These are phyloP conservation scores for Pristionchus maxplancki DNA, from an alignment of 2,888 invertebrate species.

Conservation along the genomic window DNA sequence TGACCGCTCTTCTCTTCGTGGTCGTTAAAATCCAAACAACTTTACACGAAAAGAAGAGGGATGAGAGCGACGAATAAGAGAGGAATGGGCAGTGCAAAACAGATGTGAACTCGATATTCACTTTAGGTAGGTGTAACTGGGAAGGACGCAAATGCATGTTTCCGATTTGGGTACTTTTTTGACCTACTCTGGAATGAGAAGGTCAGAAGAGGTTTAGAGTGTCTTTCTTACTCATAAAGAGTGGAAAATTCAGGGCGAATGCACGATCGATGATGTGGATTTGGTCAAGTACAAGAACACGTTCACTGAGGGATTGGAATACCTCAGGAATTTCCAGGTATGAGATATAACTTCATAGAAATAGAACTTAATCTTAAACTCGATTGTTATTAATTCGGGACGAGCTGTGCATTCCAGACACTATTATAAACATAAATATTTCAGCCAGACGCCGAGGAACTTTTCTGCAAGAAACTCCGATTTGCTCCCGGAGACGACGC, in stretches of 20 bases:
- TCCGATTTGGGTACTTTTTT: too few species aligned
- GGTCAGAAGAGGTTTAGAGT: background rate
- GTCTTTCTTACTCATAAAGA: conserved; percentile 9
- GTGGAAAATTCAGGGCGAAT: conserved; percentile 63
- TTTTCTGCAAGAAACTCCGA: conserved; percentile 76
- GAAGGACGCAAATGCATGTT: too few species aligned
- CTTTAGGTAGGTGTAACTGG: too few species aligned
- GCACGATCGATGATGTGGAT: conserved; percentile 87
- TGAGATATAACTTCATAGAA: too few species aligned
- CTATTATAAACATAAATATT: conserved; percentile 52
- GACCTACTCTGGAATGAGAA: too few species aligned
- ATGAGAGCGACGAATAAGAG: background rate
- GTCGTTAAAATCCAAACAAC: background rate
- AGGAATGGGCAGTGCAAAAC: background rate
- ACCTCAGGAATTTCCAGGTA: conserved; percentile 92
- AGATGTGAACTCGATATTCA: background rate
- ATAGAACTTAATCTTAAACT: too few species aligned
- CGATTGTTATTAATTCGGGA: too few species aligned
- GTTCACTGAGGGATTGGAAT: conserved; percentile 94
- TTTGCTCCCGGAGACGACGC: conserved; percentile 93
- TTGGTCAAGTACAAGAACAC: conserved; percentile 94
- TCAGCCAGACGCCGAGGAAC: conserved; percentile 82
- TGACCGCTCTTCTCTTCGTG: background rate
- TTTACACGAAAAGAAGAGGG: conserved; percentile 24
- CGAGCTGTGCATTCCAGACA: too few species aligned